Evolutionary conservation across 2,113 vertebrate species (phyloP).

Genomic region (Marcusenius ussheri): DNA sequence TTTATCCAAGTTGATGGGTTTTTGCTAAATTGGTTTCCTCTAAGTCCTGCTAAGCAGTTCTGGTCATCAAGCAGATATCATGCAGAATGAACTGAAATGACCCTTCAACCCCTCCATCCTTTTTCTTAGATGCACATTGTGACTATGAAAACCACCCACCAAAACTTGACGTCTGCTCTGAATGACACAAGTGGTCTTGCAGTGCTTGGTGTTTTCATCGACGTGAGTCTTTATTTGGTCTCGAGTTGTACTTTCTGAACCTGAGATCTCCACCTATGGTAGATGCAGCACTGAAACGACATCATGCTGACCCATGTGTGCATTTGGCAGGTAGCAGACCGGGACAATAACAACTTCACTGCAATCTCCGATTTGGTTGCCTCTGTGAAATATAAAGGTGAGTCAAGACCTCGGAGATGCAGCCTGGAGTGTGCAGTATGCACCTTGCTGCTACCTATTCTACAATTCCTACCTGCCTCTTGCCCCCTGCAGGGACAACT

Average conservation of each 20-base stretch:
- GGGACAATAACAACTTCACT: constrained; percentile 67
- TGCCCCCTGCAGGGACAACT: constrained; percentile 50
- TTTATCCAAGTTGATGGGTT: background rate
- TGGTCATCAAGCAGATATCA: background rate
- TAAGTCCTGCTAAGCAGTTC: background rate
- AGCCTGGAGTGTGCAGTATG: background rate
- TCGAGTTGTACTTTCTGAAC: background rate
- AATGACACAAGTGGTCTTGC: constrained; percentile 65
- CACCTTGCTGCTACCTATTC: background rate
- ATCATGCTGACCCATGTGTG: background rate
- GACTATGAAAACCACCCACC: constrained; percentile 67
- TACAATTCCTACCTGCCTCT: background rate
- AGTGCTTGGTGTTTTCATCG: constrained; percentile 69
- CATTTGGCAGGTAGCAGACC: constrained; percentile 50
- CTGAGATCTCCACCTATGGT: background rate
- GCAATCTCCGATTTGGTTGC: constrained; percentile 60
- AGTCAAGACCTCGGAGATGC: constrained; percentile 18
- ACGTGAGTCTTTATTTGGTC: constrained; percentile 47
- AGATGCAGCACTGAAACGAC: background rate
- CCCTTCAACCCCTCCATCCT: background rate
- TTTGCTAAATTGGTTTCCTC: background rate
- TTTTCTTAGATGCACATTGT: constrained; percentile 69
- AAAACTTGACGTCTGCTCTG: constrained; percentile 53
- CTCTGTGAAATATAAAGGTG: constrained; percentile 61
- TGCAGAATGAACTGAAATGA: background rate